Evolutionary conservation across 2,113 vertebrate species (phyloP).

Genomic region (Halcyon malimbica): DNA sequence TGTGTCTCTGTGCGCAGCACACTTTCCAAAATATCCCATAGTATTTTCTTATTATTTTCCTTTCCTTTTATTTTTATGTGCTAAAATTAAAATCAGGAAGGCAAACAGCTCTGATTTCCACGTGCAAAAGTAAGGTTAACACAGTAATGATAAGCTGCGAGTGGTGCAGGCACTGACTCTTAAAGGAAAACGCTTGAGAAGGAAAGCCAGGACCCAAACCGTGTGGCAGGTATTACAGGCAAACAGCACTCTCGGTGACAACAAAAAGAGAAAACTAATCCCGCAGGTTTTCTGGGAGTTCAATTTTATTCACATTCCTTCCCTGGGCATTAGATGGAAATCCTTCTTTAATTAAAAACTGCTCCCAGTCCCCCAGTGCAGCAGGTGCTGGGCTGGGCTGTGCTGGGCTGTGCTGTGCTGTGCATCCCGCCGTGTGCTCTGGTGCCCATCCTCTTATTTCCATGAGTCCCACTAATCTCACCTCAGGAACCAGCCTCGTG

Average conservation of each 20-base stretch:
- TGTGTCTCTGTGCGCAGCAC: not conserved
- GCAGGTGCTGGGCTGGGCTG: not conserved
- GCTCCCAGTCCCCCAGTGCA: not conserved
- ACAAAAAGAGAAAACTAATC: not conserved
- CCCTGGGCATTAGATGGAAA: not conserved
- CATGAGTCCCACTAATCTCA: not conserved
- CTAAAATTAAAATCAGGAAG: not conserved
- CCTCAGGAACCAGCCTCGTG: rapidly evolving
- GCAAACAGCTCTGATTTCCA: not conserved
- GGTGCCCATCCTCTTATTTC: not conserved
- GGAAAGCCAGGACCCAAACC: not conserved
- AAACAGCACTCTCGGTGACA: not conserved
- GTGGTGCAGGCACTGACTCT: not conserved
- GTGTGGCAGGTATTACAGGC: not conserved
- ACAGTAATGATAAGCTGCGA: not conserved
- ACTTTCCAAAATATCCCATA: not conserved
- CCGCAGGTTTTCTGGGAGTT: not conserved
- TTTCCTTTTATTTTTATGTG: not conserved
- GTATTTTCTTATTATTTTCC: not conserved
- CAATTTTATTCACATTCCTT: not conserved
- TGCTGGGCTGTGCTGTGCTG: not conserved
- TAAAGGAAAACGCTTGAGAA: not conserved
- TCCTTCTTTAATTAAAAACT: not conserved
- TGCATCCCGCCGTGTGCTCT: rapidly evolving
- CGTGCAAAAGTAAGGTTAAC: not conserved